These are phyloP conservation scores for Sminthurinus aureus DNA, from an alignment of 2,888 invertebrate genomes.

Conservation along the genomic window DNA sequence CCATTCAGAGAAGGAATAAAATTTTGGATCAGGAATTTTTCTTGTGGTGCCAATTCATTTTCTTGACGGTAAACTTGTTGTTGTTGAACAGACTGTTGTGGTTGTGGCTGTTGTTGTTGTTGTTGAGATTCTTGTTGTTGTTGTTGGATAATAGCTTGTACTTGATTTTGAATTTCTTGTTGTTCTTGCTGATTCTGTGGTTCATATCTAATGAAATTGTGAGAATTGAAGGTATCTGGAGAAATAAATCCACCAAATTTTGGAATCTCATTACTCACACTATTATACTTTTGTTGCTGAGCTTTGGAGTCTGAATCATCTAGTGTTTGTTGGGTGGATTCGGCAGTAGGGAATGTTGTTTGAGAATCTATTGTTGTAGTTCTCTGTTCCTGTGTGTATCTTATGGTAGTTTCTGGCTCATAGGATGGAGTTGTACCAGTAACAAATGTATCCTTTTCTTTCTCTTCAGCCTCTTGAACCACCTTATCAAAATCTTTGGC, in stretches of 20 bases:
- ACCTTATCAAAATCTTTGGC: slow-evolving; percentile 42
- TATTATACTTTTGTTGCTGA: slow-evolving; percentile 18
- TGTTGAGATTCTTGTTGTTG: slow-evolving; percentile 36
- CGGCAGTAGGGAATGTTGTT: slow-evolving; percentile 40
- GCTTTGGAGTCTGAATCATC: neutral
- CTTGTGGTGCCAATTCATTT: slow-evolving; percentile 26
- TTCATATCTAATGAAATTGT: slow-evolving; percentile 8
- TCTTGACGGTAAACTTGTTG: slow-evolving; percentile 31
- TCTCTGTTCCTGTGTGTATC: neutral
- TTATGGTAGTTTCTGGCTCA: slow-evolving; percentile 1
- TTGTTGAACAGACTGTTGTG: slow-evolving; percentile 40
- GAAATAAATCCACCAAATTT: slow-evolving; percentile 41
- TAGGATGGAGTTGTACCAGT: neutral
- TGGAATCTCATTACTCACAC: neutral
- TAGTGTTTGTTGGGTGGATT: slow-evolving; percentile 11
- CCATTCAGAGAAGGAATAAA: slow-evolving; percentile 8
- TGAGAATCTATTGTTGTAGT: neutral
- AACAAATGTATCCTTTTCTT: neutral
- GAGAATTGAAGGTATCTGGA: slow-evolving; percentile 5
- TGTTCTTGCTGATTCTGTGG: neutral
- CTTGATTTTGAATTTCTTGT: slow-evolving; percentile 18
- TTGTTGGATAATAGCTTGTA: slow-evolving; percentile 24
- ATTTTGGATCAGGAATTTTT: slow-evolving; percentile 6
- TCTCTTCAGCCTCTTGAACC: slow-evolving; percentile 18
- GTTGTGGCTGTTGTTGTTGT: slow-evolving; percentile 27